Evolutionary conservation across 2,888 invertebrate species (phyloP).

Genomic region (Heteropelma amictum): DNA sequence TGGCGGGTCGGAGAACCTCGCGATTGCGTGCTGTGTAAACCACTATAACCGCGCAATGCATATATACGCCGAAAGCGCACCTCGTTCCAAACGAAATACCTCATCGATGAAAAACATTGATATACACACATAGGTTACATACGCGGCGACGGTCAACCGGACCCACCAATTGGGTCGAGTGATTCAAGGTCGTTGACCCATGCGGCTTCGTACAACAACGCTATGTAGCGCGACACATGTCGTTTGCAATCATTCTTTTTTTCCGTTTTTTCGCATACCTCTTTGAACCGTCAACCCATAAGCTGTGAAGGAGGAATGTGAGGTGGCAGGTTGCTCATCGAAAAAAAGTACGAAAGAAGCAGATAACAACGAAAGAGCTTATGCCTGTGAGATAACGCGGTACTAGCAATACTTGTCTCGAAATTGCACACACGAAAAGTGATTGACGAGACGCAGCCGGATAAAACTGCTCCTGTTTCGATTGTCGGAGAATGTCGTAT

Average conservation of each 20-base stretch:
- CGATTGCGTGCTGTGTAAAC: not conserved
- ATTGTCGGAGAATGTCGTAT: no score
- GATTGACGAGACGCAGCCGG: no score
- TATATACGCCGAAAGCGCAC: conserved; percentile 29
- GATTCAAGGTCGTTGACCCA: conserved; percentile 16
- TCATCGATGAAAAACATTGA: not conserved
- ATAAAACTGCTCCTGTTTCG: no score
- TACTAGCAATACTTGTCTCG: no score
- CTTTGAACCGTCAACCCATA: no score
- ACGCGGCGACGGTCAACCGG: not conserved
- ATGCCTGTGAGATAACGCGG: no score
- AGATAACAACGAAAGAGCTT: no score
- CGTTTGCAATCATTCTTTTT: not conserved
- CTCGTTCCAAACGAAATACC: conserved; percentile 42
- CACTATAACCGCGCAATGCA: not conserved
- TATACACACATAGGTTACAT: not conserved
- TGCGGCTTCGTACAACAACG: not conserved
- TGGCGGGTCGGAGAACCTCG: not conserved
- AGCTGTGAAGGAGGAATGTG: no score
- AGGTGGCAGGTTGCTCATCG: no score
- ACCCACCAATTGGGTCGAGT: conserved; percentile 15
- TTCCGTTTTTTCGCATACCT: no score
- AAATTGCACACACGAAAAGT: no score
- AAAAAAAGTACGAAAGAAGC: no score
- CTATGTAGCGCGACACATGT: not conserved